These are phyloP conservation scores for Lucilia cuprina DNA, from an alignment of 1,140 invertebrate genomes.

Conservation along the genomic window DNA sequence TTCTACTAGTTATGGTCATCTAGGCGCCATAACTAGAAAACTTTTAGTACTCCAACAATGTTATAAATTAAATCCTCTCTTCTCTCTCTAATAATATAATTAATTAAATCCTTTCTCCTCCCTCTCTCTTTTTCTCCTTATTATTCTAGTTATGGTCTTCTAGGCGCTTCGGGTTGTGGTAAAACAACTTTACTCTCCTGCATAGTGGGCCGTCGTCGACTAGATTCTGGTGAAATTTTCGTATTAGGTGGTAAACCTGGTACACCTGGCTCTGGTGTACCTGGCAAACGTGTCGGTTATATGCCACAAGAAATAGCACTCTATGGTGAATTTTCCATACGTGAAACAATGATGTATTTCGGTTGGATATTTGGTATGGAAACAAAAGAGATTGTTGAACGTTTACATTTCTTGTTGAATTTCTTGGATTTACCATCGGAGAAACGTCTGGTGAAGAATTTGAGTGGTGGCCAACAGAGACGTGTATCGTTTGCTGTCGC, in stretches of 20 bases:
- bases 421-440: conserved; percentile 88
- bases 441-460: conserved; percentile 85
- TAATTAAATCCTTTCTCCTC: too few species aligned
- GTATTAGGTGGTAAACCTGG: conserved; percentile 84
- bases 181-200: conserved; percentile 86
- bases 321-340: conserved; percentile 93
- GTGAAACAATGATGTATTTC: conserved; percentile 95
- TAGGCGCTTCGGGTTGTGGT: conserved; percentile 84
- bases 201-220: conserved; percentile 79
- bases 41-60: too few species aligned
- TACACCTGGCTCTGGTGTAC: conserved; percentile 83
- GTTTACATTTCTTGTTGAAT: conserved; percentile 86
- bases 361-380: conserved; percentile 95
- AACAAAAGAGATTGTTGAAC: conserved; percentile 77
- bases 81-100: neutral
- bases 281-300: conserved; percentile 84
- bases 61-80: too few species aligned
- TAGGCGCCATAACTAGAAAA: too few species aligned
- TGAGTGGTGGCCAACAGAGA: conserved; percentile 92
- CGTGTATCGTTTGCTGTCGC: conserved; percentile 92
- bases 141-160: conserved; percentile 74
- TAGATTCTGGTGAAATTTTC: conserved; percentile 82
- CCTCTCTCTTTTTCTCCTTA: conserved; percentile 20
- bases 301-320: conserved; percentile 92
- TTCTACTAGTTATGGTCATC: conserved; percentile 74